These are phyloP conservation scores for Idaea dimidiata DNA, from an alignment of 2,888 invertebrate genomes.

Conservation along the genomic window DNA sequence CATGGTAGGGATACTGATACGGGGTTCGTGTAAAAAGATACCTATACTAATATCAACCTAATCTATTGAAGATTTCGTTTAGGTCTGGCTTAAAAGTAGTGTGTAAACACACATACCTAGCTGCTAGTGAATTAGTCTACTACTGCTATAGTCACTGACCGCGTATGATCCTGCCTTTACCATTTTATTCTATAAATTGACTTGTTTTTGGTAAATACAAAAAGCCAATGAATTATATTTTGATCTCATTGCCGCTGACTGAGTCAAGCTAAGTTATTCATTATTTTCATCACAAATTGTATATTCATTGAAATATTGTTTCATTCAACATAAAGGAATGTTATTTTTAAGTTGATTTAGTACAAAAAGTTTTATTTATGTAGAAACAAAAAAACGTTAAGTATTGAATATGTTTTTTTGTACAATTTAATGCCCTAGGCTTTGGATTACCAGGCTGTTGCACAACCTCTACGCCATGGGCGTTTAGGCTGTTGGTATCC, in stretches of 20 bases:
- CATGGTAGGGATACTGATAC: too few species aligned
- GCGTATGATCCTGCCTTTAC: neutral
- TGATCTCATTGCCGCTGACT: constrained; percentile 68
- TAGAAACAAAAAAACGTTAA: neutral
- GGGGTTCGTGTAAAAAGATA: too few species aligned
- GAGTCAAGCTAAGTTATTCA: constrained; percentile 18
- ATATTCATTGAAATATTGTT: neutral
- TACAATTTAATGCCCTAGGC: too few species aligned
- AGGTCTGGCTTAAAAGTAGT: too few species aligned
- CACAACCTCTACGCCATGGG: neutral
- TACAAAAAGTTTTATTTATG: constrained; percentile 33
- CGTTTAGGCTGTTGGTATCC: too few species aligned
- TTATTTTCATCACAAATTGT: constrained; percentile 8
- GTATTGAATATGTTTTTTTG: too few species aligned
- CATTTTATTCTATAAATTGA: neutral
- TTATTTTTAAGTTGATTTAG: constrained; percentile 29
- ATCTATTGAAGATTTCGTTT: too few species aligned
- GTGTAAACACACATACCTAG: too few species aligned
- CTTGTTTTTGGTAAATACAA: constrained; percentile 15
- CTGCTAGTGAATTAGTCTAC: too few species aligned
- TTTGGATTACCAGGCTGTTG: neutral
- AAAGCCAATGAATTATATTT: constrained; percentile 43
- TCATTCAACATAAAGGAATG: constrained; percentile 12
- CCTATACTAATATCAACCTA: too few species aligned
- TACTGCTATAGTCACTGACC: too few species aligned